phyloP scores from a whole-genome alignment of 2,888 invertebrate species.

The Ferrisia virgata region DNA sequence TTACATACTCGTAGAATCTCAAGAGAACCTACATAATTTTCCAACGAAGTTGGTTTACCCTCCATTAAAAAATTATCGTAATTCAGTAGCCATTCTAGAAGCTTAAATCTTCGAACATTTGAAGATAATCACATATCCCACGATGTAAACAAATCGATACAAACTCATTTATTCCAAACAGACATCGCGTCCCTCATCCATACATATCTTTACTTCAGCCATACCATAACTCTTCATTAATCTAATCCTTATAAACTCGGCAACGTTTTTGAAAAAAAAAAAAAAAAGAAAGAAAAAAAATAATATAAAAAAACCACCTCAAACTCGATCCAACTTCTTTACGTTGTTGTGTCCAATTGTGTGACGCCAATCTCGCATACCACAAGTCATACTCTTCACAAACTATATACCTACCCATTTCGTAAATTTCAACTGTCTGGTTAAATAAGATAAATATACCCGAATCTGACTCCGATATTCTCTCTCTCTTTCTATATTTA shows the following conservation, averaged over 20 bases:
- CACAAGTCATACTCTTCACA: slow-evolving; percentile 5
- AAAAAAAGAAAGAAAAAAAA: background rate
- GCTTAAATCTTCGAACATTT: too few species aligned
- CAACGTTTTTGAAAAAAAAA: too few species aligned
- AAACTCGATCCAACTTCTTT: background rate
- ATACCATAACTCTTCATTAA: background rate
- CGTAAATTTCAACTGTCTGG: slow-evolving; percentile 12
- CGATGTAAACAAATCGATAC: too few species aligned
- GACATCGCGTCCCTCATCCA: background rate
- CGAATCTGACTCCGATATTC: background rate
- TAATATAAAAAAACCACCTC: background rate
- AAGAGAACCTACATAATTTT: too few species aligned
- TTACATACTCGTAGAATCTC: too few species aligned
- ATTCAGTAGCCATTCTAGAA: too few species aligned
- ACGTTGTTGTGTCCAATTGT: background rate
- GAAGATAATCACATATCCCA: too few species aligned
- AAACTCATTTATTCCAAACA: too few species aligned
- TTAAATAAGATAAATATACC: background rate
- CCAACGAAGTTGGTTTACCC: too few species aligned
- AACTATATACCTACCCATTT: background rate
- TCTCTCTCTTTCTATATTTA: background rate
- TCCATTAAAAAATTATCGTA: too few species aligned
- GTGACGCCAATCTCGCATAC: background rate
- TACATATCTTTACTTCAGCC: background rate
- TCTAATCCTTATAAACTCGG: background rate